Evolutionary conservation across 2,888 invertebrate genomes (phyloP), one percentile per base, ranked within the genome.

Genomic region (Himalopsyche kuldschensis): DNA sequence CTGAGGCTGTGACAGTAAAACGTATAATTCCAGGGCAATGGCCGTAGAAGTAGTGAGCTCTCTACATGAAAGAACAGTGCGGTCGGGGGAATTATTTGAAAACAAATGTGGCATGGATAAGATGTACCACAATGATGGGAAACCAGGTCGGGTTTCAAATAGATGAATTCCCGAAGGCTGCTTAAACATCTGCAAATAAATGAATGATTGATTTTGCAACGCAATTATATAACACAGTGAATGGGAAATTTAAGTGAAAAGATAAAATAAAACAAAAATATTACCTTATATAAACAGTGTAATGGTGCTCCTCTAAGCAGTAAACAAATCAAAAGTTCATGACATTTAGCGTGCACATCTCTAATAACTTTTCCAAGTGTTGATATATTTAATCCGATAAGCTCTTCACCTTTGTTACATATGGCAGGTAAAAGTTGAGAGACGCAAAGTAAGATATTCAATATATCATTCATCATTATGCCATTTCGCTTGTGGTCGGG

Each of bases 261-360:
- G 17, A 24, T 24, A 63, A 20, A 8, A 32, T 20, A 10, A 79
- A 41, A 76, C 32, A 32, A 87, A 75, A 41, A 41, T 86, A 76
- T 82, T 87, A 96, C 96, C 93, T 97, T 96, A 88, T 95, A 94
- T 48, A 97, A 91, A 86, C 94, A 93, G 87, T 95, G 95, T 69
- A 97, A 89, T 0, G 96, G 94, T 15, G 95, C 94, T 0, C 96
- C 96, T 84, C 96, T 93, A 77, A 95, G 91, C 11, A 96, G 90
- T 17, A 97, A 91, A 85, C 95, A 96, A 85, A 94, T 93, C 87
- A 96, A 94, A 77, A 97, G 90, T 87, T 96, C 95, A 87, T 95
- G 94, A 89, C 97, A 96, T 88, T 97, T 97, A 0, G 95, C 93
- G 88, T 97, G 97, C 17, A 97, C 94, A 87, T 97, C 96, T 76